Percentiles rank a stretch among this genome's conserved stretches.
Evolutionary conservation across 2,888 invertebrate genomes (phyloP).

Genomic region (Drosophila demipolita): DNA sequence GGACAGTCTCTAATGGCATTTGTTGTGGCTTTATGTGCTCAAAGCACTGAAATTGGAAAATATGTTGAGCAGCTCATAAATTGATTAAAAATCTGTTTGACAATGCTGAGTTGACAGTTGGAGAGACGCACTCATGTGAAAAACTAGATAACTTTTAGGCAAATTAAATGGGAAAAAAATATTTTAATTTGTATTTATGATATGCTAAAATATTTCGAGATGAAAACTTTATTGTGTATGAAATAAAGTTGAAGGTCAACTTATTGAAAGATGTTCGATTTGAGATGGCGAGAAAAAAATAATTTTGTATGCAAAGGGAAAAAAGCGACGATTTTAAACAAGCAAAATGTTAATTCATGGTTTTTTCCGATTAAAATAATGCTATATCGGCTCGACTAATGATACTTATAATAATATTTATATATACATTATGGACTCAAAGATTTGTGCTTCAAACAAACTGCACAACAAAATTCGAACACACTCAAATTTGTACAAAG

Average conservation of each 20-base stretch:
- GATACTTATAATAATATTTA: not conserved
- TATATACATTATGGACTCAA: not conserved
- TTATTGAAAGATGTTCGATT: not conserved
- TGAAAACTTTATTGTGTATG: not conserved
- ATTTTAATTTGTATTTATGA: conserved; percentile 2
- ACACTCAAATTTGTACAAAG: not conserved
- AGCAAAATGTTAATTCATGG: not conserved
- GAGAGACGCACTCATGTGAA: conserved; percentile 7
- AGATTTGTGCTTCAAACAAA: not conserved
- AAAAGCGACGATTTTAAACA: not conserved
- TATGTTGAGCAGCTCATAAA: conserved; percentile 15
- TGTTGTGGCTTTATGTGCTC: conserved; percentile 12
- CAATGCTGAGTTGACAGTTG: not conserved
- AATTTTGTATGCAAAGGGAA: not conserved
- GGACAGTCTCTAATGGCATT: conserved; percentile 31
- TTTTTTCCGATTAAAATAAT: not conserved
- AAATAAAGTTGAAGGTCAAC: not conserved
- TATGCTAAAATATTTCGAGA: not conserved
- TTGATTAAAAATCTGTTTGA: conserved; percentile 15
- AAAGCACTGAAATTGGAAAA: conserved; percentile 14
- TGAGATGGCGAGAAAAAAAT: not conserved
- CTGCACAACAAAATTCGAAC: not conserved
- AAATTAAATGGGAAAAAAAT: not conserved
- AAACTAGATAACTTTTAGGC: conserved; percentile 16
- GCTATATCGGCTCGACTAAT: not conserved